Evolutionary conservation across 2,113 vertebrate species (phyloP).

Genomic region (Mesembrinibis cayennensis): DNA sequence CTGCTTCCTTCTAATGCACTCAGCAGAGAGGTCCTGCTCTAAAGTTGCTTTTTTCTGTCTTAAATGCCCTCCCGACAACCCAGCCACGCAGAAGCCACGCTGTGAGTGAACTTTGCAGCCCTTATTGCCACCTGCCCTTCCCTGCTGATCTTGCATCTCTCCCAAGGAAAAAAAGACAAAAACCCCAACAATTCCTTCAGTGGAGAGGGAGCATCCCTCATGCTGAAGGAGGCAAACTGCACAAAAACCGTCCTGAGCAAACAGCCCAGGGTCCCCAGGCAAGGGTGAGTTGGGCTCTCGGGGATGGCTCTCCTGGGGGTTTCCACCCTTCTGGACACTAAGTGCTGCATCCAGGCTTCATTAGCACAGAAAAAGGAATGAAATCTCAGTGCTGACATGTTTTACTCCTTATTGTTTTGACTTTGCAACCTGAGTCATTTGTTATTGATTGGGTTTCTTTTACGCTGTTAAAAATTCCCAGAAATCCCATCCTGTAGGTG

Average conservation of each 20-base stretch:
- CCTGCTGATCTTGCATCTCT: background rate
- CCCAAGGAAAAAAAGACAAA: background rate
- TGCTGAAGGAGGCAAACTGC: accelerated
- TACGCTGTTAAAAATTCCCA: background rate
- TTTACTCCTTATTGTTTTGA: background rate
- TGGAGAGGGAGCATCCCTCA: background rate
- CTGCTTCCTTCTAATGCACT: accelerated
- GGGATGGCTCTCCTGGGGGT: background rate
- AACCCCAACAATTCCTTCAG: background rate
- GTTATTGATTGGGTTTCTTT: background rate
- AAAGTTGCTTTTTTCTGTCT: background rate
- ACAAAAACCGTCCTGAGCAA: background rate
- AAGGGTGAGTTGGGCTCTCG: accelerated
- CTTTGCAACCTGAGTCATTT: accelerated
- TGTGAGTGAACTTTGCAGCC: background rate
- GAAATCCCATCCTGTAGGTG: background rate
- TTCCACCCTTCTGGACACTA: background rate
- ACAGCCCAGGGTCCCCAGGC: background rate
- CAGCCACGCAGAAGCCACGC: accelerated
- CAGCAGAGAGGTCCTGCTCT: background rate
- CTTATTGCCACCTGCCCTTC: background rate
- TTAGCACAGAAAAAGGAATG: background rate
- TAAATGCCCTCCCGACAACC: accelerated
- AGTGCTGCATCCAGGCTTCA: background rate
- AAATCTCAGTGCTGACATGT: background rate